phyloP scores from a whole-genome alignment of 2,797 vertebrate species.

The Lerista edwardsae region DNA sequence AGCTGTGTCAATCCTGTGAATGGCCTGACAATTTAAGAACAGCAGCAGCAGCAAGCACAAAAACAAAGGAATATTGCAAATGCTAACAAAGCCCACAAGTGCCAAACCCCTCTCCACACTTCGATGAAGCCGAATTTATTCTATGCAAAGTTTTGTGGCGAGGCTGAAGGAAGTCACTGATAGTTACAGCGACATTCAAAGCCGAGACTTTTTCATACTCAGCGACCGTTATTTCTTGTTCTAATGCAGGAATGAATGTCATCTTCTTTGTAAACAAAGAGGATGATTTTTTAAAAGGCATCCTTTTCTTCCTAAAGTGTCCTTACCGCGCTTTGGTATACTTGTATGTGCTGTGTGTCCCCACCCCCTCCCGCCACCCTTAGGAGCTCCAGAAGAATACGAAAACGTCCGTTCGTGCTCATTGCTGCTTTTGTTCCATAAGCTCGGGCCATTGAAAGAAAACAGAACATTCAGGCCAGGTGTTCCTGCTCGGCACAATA shows the following conservation, averaged over 20 bases:
- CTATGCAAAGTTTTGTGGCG: conserved; percentile 45
- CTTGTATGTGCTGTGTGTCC: neutral
- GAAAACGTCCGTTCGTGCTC: conserved; percentile 62
- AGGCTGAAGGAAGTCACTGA: conserved; percentile 23
- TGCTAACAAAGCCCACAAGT: conserved; percentile 55
- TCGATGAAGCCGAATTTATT: conserved; percentile 61
- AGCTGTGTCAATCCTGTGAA: conserved; percentile 52
- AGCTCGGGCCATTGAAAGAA: conserved; percentile 67
- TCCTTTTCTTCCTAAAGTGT: conserved; percentile 43
- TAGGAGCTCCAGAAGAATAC: conserved; percentile 63
- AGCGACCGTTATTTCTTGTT: conserved; percentile 55
- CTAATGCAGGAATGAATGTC: conserved; percentile 59
- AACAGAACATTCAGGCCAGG: conserved; percentile 70
- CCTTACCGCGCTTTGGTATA: conserved; percentile 53
- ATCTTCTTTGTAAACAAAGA: conserved; percentile 62
- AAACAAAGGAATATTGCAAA: conserved; percentile 51
- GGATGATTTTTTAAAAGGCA: conserved; percentile 59
- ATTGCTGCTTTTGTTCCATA: conserved; percentile 70
- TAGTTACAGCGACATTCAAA: conserved; percentile 42
- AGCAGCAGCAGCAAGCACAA: neutral
- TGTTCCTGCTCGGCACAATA: conserved; percentile 71
- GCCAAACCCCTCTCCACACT: conserved; percentile 52
- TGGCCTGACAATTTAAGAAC: conserved; percentile 52
- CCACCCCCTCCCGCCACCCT: conserved; percentile 28
- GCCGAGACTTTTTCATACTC: conserved; percentile 44